phyloP scores from a whole-genome alignment of 2,113 vertebrate species.

The Mustelus asterias region DNA sequence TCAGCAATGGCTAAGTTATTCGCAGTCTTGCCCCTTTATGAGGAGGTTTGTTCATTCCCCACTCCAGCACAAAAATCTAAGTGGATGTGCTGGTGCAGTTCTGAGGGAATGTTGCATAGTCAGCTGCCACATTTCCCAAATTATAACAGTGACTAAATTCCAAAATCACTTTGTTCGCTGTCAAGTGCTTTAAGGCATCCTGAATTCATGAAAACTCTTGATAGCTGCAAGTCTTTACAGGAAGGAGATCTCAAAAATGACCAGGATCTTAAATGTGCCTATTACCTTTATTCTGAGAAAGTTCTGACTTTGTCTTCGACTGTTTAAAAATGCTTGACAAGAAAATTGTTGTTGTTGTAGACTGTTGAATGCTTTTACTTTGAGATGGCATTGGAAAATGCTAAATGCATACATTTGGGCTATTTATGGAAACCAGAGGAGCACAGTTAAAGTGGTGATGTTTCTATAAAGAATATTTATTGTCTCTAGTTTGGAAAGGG shows the following conservation, averaged over 20 bases:
- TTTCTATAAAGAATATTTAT: not conserved
- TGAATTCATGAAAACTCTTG: not conserved
- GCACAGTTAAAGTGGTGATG: not conserved
- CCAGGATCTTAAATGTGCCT: not conserved
- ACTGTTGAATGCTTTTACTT: not conserved
- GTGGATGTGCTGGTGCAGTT: not conserved
- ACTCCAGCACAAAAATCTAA: not conserved
- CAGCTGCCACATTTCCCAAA: not conserved
- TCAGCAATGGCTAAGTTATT: not conserved
- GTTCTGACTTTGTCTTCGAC: not conserved
- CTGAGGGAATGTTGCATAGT: not conserved
- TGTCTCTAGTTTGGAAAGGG: not conserved
- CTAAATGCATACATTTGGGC: not conserved
- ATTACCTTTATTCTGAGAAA: not conserved
- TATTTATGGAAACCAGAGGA: not conserved
- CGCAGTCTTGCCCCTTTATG: not conserved
- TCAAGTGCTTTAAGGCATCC: not conserved
- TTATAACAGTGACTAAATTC: not conserved
- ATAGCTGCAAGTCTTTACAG: not conserved
- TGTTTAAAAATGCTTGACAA: not conserved
- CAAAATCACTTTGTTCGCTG: not conserved
- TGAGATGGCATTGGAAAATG: not conserved
- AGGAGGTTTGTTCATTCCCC: not conserved
- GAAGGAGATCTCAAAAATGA: not conserved
- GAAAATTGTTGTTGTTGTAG: not conserved